Evolutionary conservation across 1,140 invertebrate species (phyloP).

Genomic region (Alviniconcha marisindica): DNA sequence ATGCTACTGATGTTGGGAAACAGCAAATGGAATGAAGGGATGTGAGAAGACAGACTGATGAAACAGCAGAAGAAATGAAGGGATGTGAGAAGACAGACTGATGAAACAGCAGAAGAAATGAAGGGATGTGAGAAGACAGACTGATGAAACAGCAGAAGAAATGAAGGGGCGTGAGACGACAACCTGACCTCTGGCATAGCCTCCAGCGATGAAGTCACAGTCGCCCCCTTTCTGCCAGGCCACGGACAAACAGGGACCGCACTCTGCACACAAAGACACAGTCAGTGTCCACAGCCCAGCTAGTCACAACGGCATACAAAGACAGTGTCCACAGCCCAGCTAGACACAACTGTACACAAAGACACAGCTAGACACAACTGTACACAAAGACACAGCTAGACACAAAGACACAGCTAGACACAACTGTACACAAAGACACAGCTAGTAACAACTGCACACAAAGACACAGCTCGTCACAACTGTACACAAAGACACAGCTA

Average conservation of each 20-base stretch:
- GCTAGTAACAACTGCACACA: no score
- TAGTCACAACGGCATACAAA: neutral
- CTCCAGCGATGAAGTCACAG: conserved; percentile 36
- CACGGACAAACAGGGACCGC: conserved; percentile 24
- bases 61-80: neutral
- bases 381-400: no score
- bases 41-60: neutral
- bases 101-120: neutral
- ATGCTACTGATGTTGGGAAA: no score
- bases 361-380: neutral
- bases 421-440: no score
- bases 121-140: neutral
- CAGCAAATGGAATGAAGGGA: no score
- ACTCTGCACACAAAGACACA: conserved; percentile 11
- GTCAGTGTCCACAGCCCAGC: neutral
- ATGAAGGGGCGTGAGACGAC: neutral
- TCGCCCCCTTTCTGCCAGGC: conserved; percentile 35
- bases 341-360: neutral
- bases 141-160: conserved; percentile 2
- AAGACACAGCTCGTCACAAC: no score
- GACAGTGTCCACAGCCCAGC: no score
- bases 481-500: no score
- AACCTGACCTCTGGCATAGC: conserved; percentile 37
- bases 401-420: no score
- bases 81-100: neutral